phyloP scores from a whole-genome alignment of 2,888 invertebrate genomes.

The Dynastes hyllus region DNA sequence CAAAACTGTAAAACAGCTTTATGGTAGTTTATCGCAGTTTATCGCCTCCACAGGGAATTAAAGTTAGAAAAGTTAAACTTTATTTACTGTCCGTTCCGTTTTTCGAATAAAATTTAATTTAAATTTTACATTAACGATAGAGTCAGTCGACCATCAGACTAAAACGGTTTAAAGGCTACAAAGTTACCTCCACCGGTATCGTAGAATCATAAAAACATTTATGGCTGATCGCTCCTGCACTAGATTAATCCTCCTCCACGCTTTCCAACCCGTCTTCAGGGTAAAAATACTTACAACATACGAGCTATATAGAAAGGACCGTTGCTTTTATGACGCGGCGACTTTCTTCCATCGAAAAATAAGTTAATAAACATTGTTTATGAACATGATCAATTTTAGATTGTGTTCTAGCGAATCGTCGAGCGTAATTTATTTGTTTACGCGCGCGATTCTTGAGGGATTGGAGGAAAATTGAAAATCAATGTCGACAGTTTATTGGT shows the following conservation, averaged over 20 bases:
- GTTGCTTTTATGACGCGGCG: neutral
- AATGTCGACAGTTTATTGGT: slow-evolving; percentile 24
- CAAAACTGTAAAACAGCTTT: neutral
- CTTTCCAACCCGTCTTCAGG: neutral
- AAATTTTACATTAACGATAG: slow-evolving; percentile 31
- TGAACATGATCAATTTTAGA: slow-evolving; percentile 22
- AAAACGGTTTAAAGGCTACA: slow-evolving; percentile 7
- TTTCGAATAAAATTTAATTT: slow-evolving; percentile 31
- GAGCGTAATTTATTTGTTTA: slow-evolving; percentile 36
- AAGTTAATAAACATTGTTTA: slow-evolving; percentile 23
- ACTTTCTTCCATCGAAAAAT: slow-evolving; percentile 3
- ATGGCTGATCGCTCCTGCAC: neutral
- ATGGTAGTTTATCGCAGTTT: neutral
- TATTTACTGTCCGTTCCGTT: slow-evolving; percentile 5
- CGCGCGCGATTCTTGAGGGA: slow-evolving; percentile 2
- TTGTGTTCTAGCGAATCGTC: neutral
- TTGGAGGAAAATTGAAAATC: slow-evolving; percentile 39
- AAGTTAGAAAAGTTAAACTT: slow-evolving; percentile 21
- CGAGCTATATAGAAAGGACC: neutral
- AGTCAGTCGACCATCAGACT: neutral
- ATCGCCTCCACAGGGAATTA: slow-evolving; percentile 13
- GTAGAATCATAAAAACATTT: slow-evolving; percentile 18
- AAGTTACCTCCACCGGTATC: slow-evolving; percentile 1
- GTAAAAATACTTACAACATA: neutral
- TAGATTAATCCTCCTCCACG: neutral